Evolutionary conservation across 2,888 invertebrate genomes (phyloP).

Genomic region (Tiliacea aurago): DNA sequence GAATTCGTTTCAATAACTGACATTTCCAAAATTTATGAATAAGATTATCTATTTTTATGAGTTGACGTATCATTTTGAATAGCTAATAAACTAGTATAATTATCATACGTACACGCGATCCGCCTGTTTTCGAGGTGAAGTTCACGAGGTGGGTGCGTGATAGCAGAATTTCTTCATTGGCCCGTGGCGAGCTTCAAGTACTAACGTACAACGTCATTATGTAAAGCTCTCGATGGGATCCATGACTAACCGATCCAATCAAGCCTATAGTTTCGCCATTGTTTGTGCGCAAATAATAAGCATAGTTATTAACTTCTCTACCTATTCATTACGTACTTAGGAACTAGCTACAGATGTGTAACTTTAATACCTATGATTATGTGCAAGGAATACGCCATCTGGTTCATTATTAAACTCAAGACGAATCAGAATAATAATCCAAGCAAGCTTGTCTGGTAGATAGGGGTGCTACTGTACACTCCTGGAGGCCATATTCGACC

Average conservation of each 20-base stretch:
- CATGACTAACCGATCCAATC: conserved; percentile 49
- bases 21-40: conserved; percentile 13
- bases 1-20: conserved; percentile 17
- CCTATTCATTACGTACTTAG: conserved; percentile 19
- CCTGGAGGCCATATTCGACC: no score
- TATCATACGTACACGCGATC: conserved; percentile 56
- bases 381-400: neutral
- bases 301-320: conserved; percentile 41
- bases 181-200: conserved; percentile 36
- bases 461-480: neutral
- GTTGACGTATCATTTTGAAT: conserved; percentile 36
- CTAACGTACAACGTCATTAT: conserved; percentile 38
- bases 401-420: neutral
- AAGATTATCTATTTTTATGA: conserved; percentile 35
- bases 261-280: conserved; percentile 36
- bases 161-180: conserved; percentile 65
- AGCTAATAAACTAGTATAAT: conserved; percentile 55
- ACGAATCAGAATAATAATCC: neutral
- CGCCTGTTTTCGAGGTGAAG: conserved; percentile 67
- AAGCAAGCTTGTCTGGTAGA: neutral
- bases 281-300: conserved; percentile 40
- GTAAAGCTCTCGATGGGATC: conserved; percentile 47
- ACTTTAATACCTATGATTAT: conserved; percentile 11
- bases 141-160: conserved; percentile 68
- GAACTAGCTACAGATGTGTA: neutral